These are phyloP conservation scores for Cygnus olor DNA, from an alignment of 2,797 vertebrate genomes.

Conservation along the genomic window DNA sequence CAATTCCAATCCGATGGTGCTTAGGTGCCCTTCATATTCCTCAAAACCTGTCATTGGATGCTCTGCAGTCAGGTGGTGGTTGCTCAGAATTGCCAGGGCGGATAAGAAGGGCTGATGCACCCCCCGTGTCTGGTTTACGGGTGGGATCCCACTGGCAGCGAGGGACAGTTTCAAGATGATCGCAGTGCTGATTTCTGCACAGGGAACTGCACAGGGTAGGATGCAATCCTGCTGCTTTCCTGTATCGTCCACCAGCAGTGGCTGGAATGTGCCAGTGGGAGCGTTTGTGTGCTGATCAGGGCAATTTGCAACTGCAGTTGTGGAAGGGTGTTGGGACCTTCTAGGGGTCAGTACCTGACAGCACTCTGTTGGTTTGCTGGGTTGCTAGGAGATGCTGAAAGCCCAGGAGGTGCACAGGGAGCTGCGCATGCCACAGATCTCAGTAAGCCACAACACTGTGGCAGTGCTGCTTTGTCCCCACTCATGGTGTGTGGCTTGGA, in stretches of 20 bases:
- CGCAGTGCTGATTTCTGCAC: not conserved
- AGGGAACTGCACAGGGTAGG: not conserved
- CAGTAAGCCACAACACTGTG: accelerated
- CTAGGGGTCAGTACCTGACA: not conserved
- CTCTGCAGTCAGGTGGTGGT: not conserved
- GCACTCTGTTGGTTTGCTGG: not conserved
- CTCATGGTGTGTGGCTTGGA: not conserved
- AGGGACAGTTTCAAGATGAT: not conserved
- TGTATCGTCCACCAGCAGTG: no score
- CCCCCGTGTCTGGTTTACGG: no score
- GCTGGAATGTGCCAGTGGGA: not conserved
- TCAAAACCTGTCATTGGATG: not conserved
- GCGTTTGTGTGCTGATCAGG: no score
- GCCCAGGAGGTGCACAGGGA: not conserved
- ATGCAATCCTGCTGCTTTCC: not conserved
- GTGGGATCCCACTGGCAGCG: not conserved
- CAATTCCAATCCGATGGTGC: not conserved
- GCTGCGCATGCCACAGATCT: accelerated
- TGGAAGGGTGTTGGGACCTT: accelerated
- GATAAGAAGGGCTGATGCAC: not conserved
- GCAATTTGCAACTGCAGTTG: not conserved
- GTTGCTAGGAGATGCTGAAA: not conserved
- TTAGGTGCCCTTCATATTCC: not conserved
- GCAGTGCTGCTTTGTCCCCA: not conserved
- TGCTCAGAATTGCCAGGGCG: not conserved